Conservation (phyloP, 1,140 invertebrate genomes). For the Whitmania pigra region DNA sequence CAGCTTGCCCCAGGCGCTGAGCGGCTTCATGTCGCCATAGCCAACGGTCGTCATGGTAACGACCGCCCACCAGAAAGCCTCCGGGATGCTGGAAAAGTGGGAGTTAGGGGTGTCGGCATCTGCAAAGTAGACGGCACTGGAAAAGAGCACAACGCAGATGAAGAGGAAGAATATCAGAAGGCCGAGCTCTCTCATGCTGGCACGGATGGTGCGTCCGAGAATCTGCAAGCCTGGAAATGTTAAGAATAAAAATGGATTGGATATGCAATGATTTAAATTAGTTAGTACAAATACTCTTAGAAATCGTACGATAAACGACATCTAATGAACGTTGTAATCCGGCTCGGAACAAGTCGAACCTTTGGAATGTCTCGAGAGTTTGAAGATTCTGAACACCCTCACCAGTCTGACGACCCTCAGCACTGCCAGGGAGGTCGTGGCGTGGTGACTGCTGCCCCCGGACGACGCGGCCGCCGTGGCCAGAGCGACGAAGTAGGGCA, state of each 20-base stretch:
- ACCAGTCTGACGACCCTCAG: slow-evolving; percentile 43
- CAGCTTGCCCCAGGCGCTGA: slow-evolving; percentile 96
- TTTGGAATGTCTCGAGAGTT: slow-evolving; percentile 44
- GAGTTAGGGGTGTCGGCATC: slow-evolving; percentile 87
- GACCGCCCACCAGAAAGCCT: slow-evolving; percentile 52
- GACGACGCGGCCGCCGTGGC: slow-evolving; percentile 67
- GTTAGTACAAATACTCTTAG: too few species aligned
- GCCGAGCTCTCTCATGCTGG: slow-evolving; percentile 97
- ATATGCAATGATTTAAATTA: too few species aligned
- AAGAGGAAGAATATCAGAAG: slow-evolving; percentile 98
- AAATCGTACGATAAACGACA: too few species aligned
- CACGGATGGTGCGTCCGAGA: slow-evolving; percentile 77
- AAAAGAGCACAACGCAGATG: slow-evolving; percentile 91
- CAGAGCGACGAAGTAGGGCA: slow-evolving; percentile 97
- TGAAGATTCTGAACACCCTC: slow-evolving; percentile 44
- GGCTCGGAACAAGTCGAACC: slow-evolving; percentile 25
- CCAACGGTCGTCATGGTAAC: slow-evolving; percentile 96
- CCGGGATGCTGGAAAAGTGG: slow-evolving; percentile 90
- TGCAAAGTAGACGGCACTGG: slow-evolving; percentile 93
- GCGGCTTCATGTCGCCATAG: slow-evolving; percentile 91
- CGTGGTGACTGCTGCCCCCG: slow-evolving; percentile 29
- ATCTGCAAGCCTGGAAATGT: slow-evolving; percentile 35
- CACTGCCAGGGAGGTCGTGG: slow-evolving; percentile 38
- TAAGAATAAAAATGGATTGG: background rate
- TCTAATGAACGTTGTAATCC: background rate